A percentile compares a stretch with the other conserved stretches of the same genome.
phyloP scores from a whole-genome alignment of 2,888 invertebrate genomes.

The Hirtodrosophila confusa region DNA sequence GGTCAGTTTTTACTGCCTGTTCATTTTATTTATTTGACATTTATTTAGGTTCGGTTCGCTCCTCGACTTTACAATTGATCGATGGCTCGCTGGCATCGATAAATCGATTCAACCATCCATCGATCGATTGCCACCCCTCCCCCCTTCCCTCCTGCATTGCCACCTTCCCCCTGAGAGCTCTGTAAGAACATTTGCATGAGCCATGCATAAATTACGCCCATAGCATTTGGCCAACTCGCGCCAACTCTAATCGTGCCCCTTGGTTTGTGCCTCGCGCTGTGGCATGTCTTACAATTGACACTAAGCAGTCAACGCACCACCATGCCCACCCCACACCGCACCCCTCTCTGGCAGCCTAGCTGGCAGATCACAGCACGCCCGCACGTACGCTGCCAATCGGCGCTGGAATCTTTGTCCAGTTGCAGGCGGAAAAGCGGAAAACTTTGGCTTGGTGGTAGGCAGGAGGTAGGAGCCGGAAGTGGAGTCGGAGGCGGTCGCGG shows the following conservation, averaged over 20 bases:
- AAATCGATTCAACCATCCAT: conserved; percentile 45
- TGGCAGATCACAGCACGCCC: conserved; percentile 51
- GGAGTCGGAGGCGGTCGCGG: neutral
- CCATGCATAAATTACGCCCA: conserved; percentile 68
- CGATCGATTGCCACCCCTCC: conserved; percentile 24
- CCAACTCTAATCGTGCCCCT: conserved; percentile 2
- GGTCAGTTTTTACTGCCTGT: conserved; percentile 59
- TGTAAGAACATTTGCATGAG: conserved; percentile 4
- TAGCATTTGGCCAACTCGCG: conserved; percentile 60
- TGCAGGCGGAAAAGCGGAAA: conserved; percentile 41
- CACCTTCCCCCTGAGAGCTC: neutral
- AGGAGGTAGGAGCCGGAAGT: neutral
- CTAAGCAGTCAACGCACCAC: conserved; percentile 51
- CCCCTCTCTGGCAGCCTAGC: neutral
- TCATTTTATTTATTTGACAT: conserved; percentile 76
- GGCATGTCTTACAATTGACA: conserved; percentile 43
- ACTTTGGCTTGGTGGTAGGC: neutral
- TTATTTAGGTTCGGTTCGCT: conserved; percentile 64
- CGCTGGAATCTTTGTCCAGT: conserved; percentile 4
- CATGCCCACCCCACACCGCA: conserved; percentile 1
- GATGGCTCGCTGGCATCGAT: conserved; percentile 58
- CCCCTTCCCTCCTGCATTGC: neutral
- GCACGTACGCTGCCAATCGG: conserved; percentile 66
- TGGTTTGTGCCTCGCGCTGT: neutral
- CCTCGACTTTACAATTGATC: conserved; percentile 51